These are phyloP conservation scores for Tetraodon nigroviridis DNA, from an alignment of 2,113 vertebrate genomes.

Conservation along the genomic window DNA sequence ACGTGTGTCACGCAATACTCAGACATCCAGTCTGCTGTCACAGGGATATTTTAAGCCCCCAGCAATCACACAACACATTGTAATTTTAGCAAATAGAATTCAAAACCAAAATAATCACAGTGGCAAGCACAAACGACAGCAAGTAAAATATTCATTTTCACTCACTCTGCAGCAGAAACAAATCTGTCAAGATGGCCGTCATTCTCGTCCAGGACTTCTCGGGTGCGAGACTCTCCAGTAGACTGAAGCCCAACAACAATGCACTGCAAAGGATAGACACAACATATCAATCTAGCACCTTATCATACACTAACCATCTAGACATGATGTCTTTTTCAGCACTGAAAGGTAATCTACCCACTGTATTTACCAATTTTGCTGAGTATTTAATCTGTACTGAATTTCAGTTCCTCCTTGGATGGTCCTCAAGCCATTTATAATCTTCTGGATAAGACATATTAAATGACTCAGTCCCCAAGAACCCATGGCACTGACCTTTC, in stretches of 20 bases:
- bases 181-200: slow-evolving; percentile 91
- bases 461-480: slow-evolving; percentile 10
- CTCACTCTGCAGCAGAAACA: slow-evolving; percentile 94
- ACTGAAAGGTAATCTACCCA: background rate
- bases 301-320: background rate
- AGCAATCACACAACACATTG: too few relatives aligned
- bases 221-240: slow-evolving; percentile 91
- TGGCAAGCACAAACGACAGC: background rate
- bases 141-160: slow-evolving; percentile 24
- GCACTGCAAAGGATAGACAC: slow-evolving; percentile 72
- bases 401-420: slow-evolving; percentile 1
- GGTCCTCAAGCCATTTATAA: slow-evolving; percentile 1
- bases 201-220: slow-evolving; percentile 92
- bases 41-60: slow-evolving; percentile 4
- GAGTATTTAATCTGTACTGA: background rate
- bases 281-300: background rate
- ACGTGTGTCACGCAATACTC: slow-evolving; percentile 5
- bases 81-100: too few relatives aligned
- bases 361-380: background rate
- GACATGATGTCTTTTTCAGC: background rate
- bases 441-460: background rate
- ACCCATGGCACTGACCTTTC: slow-evolving; percentile 78
- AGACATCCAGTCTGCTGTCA: slow-evolving; percentile 36
- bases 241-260: slow-evolving; percentile 96
- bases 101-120: background rate